These are phyloP conservation scores for Chironomus tentans DNA, from an alignment of 2,888 invertebrate genomes.

Conservation along the genomic window DNA sequence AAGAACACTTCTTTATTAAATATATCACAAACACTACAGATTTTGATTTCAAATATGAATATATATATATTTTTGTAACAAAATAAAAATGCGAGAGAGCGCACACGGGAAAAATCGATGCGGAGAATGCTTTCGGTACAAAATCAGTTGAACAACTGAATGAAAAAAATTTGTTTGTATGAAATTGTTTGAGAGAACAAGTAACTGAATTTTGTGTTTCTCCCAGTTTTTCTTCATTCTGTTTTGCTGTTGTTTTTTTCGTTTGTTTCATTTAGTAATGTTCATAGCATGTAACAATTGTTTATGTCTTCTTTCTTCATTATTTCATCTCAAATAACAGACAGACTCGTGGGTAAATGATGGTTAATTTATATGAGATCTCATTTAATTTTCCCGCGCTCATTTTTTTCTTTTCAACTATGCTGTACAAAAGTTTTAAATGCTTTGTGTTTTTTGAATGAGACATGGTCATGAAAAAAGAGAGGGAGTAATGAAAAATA, in stretches of 20 bases:
- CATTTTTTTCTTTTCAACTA: neutral
- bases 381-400: neutral
- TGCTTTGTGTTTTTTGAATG: too few relatives aligned
- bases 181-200: neutral
- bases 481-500: too few relatives aligned
- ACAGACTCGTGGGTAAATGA: neutral
- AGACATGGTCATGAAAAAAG: too few relatives aligned
- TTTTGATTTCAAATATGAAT: too few relatives aligned
- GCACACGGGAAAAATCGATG: slow-evolving; percentile 6
- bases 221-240: slow-evolving; percentile 4
- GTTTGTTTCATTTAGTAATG: neutral
- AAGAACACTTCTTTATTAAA: neutral
- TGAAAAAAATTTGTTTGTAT: neutral
- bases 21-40: slow-evolving; percentile 9
- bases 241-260: neutral
- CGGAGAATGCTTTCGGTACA: slow-evolving; percentile 11
- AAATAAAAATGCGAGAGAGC: slow-evolving; percentile 2
- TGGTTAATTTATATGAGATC: neutral
- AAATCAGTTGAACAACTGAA: slow-evolving; percentile 14
- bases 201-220: neutral
- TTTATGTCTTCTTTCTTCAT: neutral
- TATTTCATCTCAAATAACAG: neutral
- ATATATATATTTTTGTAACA: too few relatives aligned
- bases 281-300: neutral
- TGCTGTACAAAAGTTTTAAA: too few relatives aligned